These are phyloP conservation scores for Agrilus cyanescens DNA, from an alignment of 2,888 invertebrate genomes.

Conservation along the genomic window DNA sequence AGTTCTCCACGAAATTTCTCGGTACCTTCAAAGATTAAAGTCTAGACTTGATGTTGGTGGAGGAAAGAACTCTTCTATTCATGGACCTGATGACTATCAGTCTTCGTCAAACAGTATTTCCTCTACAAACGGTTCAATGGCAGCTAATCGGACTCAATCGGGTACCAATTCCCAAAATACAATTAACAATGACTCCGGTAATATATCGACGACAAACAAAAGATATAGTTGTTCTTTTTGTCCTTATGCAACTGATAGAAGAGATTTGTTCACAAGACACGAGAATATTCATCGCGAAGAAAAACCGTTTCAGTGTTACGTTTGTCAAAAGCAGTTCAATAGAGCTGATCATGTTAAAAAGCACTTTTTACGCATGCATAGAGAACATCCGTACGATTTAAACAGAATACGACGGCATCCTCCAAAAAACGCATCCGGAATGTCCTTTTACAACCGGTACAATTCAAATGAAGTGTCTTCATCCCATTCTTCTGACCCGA, in stretches of 20 bases:
- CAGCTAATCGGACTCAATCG: conserved; percentile 8
- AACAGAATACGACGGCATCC: conserved; percentile 63
- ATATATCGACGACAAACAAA: conserved; percentile 34
- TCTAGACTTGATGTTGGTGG: conserved; percentile 42
- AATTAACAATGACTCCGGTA: conserved; percentile 8
- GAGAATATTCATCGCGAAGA: conserved; percentile 90
- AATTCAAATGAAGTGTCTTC: conserved; percentile 20
- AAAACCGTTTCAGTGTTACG: conserved; percentile 88
- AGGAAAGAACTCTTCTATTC: conserved; percentile 27
- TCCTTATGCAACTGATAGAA: conserved; percentile 82
- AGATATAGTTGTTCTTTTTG: conserved; percentile 80
- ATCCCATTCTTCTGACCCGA: conserved; percentile 22
- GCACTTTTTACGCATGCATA: conserved; percentile 84
- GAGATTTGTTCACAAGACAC: conserved; percentile 82
- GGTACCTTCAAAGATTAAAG: conserved; percentile 57
- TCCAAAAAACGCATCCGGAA: conserved; percentile 45
- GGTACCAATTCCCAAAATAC: conserved; percentile 8
- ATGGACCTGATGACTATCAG: conserved; percentile 27
- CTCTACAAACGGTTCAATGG: conserved; percentile 8
- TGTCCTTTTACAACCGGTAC: conserved; percentile 37
- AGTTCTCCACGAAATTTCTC: conserved; percentile 60
- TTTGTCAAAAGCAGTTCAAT: conserved; percentile 87
- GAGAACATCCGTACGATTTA: conserved; percentile 78
- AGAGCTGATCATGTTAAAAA: conserved; percentile 91
- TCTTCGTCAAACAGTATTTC: conserved; percentile 7